Evolutionary conservation across 2,113 vertebrate genomes (phyloP).

Genomic region (Chaetodon auriga): DNA sequence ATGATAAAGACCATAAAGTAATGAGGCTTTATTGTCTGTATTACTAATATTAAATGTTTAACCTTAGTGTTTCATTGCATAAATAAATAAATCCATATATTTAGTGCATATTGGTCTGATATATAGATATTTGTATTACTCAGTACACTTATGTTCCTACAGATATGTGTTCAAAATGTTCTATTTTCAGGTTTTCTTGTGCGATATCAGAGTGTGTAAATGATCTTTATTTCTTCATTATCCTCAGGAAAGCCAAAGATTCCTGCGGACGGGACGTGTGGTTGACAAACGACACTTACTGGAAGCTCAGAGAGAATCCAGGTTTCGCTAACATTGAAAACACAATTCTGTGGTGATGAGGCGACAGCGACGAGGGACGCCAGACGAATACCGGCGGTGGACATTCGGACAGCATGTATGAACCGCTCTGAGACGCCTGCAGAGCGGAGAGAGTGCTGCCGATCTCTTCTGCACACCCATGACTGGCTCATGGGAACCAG

Average conservation of each 20-base stretch:
- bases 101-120: background rate
- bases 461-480: slow-evolving; percentile 16
- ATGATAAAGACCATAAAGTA: background rate
- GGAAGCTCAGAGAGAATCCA: slow-evolving; percentile 89
- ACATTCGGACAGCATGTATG: slow-evolving; percentile 65
- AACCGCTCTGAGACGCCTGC: slow-evolving; percentile 42
- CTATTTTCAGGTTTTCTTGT: too few relatives aligned
- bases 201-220: too few relatives aligned
- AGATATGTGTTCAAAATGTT: too few relatives aligned
- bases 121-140: too few relatives aligned
- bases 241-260: slow-evolving; percentile 86
- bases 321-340: slow-evolving; percentile 88
- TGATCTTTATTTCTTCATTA: background rate
- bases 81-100: background rate
- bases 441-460: slow-evolving; percentile 71
- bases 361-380: background rate
- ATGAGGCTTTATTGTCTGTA: background rate
- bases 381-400: background rate
- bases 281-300: slow-evolving; percentile 91
- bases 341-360: slow-evolving; percentile 86
- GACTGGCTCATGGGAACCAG: slow-evolving; percentile 73
- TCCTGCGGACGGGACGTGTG: slow-evolving; percentile 89
- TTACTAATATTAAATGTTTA: background rate
- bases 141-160: too few relatives aligned
- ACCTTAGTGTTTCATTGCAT: background rate